Base-by-base conservation (phyloP, 2,113 vertebrate species). In the Oxyruncus cristatus region DNA sequence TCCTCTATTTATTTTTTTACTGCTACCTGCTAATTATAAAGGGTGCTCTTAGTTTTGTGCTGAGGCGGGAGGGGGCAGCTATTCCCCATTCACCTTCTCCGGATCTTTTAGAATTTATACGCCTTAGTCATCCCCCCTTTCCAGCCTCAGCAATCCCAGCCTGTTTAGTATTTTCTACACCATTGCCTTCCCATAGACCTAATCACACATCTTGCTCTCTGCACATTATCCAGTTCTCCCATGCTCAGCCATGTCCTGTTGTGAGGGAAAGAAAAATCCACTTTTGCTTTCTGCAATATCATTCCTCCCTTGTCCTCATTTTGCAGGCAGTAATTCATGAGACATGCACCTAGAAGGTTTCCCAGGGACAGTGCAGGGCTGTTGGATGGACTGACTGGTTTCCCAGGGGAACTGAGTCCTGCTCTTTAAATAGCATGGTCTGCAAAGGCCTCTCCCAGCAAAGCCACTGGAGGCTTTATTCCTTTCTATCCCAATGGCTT, bases 1-100 rank as follows among this genome's bases (percentile, higher is more conserved):
- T 97, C 95, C 94, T 78, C 32, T 89, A 12, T 91, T 97, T 92
- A 72, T 92, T 97, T 92, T 56, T 63, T 93, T 14, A 61, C 91
- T 52, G 47, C 15, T 9, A 81, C 44, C 37, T 72, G 27, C 18
- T 49, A 47, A 82, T 94, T 93, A 91, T 70, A 59, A 85, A 83
- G 66, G 5, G 6, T 59, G 7, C 8, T 63, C 23, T 88, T 77
- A 55, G 23, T 70, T 80, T 90, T 50, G 22, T 83, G 37, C 37
- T 52, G 35, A 85, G 44, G 24, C 39, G 47, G 39, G 65, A 88
- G 67, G 15, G 6, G 24, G 3, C 0, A 3, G 33, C 10, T 81
- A 26, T 65, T 91, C 30, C 28, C 14, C 12, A 81, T 15, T 5
- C 17, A 50, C 16, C 46, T 55, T 84, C 59, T 91, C 27, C 44